phyloP scores from a whole-genome alignment of 37 sponge, comb jelly and placozoan genomes.

The Chondrosia reniformis region DNA sequence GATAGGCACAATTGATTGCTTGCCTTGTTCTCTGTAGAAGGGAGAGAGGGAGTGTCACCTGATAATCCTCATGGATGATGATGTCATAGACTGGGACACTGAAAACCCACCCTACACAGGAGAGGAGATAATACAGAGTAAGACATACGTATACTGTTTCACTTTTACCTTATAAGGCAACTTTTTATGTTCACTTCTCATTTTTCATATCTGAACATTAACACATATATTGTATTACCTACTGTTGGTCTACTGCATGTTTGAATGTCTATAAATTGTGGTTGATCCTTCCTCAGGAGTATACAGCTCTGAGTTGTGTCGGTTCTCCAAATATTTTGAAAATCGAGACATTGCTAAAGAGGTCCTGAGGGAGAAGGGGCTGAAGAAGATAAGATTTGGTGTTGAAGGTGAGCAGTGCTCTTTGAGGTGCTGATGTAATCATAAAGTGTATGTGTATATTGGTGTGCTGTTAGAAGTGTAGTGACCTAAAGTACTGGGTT shows the following conservation, averaged over 20 bases:
- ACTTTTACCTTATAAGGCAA: no score
- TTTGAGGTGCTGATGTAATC: neutral
- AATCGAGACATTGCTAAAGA: constrained; percentile 96
- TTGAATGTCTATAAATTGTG: constrained; percentile 4
- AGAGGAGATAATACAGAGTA: constrained; percentile 78
- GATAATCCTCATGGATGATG: constrained; percentile 93
- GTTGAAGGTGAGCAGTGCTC: constrained; percentile 75
- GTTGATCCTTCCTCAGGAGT: constrained; percentile 38
- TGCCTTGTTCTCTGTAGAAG: constrained; percentile 44
- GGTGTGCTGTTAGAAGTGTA: neutral
- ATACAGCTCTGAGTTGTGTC: constrained; percentile 59
- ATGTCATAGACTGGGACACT: constrained; percentile 92
- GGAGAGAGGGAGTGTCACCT: constrained; percentile 97
- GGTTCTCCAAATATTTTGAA: constrained; percentile 92
- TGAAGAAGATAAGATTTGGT: constrained; percentile 95
- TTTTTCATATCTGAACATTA: no score
- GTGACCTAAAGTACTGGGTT: neutral
- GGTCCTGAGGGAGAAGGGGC: constrained; percentile 79
- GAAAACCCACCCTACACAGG: constrained; percentile 85
- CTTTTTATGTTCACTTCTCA: no score
- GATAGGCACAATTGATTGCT: neutral
- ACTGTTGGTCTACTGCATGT: neutral
- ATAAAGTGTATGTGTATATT: neutral
- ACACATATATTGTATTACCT: neutral
- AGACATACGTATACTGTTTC: neutral